Evolutionary conservation across 1,140 invertebrate genomes (phyloP).

Genomic region (Dendrolimus punctatus): DNA sequence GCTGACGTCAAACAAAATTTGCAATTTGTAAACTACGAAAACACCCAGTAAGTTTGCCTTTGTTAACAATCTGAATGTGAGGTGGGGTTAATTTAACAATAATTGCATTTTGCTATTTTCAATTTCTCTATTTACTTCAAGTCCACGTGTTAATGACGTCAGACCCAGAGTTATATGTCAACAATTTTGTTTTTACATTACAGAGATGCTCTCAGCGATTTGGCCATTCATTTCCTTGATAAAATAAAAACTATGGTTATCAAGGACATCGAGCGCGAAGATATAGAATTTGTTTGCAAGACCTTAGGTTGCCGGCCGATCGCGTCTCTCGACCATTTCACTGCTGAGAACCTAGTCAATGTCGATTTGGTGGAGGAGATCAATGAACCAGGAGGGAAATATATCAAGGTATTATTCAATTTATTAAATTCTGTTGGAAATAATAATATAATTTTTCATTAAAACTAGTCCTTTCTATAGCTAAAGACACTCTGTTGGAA

Average conservation of each 20-base stretch:
- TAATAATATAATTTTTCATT: no score
- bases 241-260: conserved; percentile 99
- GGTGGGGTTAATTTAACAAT: no score
- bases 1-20: no score
- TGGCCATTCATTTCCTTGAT: conserved; percentile 98
- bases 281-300: conserved; percentile 98
- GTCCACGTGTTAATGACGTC: not conserved
- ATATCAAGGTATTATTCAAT: conserved; percentile 84
- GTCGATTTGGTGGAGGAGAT: conserved; percentile 98
- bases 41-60: no score
- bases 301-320: conserved; percentile 95
- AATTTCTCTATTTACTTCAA: not conserved
- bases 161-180: not conserved
- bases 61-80: no score
- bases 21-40: no score
- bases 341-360: conserved; percentile 89
- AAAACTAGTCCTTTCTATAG: no score
- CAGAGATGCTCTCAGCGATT: conserved; percentile 95
- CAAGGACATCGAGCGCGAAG: conserved; percentile 98
- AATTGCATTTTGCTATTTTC: no score
- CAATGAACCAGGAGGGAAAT: conserved; percentile 89
- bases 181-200: conserved; percentile 14
- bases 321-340: conserved; percentile 98
- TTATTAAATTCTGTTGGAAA: not conserved
- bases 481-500: no score